These are phyloP conservation scores for Aleiodes leptofemur DNA, from an alignment of 2,888 invertebrate genomes.

Conservation along the genomic window DNA sequence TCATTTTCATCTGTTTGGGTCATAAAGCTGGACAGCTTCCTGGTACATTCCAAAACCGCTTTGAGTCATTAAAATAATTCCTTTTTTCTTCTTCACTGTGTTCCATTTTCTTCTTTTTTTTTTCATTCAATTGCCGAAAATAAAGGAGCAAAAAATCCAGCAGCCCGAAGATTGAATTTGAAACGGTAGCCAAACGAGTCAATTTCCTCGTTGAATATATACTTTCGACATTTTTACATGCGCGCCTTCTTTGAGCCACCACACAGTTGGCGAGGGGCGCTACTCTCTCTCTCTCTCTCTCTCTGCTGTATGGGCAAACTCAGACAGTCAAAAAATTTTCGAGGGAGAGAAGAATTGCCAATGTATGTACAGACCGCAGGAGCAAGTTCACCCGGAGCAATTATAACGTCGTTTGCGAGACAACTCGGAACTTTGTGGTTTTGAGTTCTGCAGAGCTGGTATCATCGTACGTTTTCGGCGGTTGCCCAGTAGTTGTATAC, in stretches of 20 bases:
- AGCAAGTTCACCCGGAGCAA: slow-evolving; percentile 51
- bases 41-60: not conserved
- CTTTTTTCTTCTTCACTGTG: not conserved
- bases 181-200: slow-evolving; percentile 51
- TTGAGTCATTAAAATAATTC: slow-evolving; percentile 6
- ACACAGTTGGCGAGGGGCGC: not conserved
- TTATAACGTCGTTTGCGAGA: slow-evolving; percentile 51
- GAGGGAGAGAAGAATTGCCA: slow-evolving; percentile 4
- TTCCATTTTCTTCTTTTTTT: not conserved
- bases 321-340: slow-evolving; percentile 1
- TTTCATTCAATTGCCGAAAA: too few species aligned
- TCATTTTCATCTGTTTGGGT: too few species aligned
- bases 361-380: slow-evolving; percentile 38
- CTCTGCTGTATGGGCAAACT: not conserved
- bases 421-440: slow-evolving; percentile 52
- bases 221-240: slow-evolving; percentile 33
- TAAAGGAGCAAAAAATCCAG: too few species aligned
- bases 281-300: not conserved
- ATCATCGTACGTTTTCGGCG: slow-evolving; percentile 4
- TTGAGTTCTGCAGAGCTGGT: slow-evolving; percentile 46
- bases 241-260: not conserved
- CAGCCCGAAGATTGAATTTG: slow-evolving; percentile 51
- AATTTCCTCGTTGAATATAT: slow-evolving; percentile 32
- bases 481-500: too few species aligned
- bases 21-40: too few species aligned